phyloP scores from a whole-genome alignment of 2,888 invertebrate genomes.

The Ophion costatus region DNA sequence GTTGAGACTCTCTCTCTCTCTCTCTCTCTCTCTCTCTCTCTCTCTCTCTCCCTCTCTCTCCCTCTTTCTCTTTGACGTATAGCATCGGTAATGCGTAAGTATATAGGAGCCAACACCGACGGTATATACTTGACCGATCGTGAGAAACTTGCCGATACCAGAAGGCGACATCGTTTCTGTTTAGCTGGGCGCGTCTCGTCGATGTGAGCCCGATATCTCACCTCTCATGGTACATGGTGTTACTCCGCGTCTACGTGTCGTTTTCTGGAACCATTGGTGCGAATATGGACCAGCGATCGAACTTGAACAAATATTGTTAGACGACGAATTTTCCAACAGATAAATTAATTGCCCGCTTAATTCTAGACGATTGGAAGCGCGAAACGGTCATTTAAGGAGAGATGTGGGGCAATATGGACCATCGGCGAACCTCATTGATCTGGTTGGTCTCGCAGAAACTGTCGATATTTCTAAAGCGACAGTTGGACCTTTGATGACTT shows the following conservation, averaged over 20 bases:
- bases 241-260: background rate
- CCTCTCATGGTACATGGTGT: slow-evolving; percentile 31
- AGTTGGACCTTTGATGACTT: no score
- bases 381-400: no score
- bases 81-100: slow-evolving; percentile 61
- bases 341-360: no score
- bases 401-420: no score
- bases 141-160: slow-evolving; percentile 58
- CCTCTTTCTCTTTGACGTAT: slow-evolving; percentile 49
- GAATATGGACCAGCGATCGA: slow-evolving; percentile 1
- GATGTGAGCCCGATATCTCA: slow-evolving; percentile 52
- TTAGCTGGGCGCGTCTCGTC: slow-evolving; percentile 42
- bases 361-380: no score
- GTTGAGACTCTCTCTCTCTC: slow-evolving; percentile 17
- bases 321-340: background rate
- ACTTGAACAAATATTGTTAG: no score
- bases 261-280: background rate
- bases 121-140: slow-evolving; percentile 61
- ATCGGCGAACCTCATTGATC: no score
- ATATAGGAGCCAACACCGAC: slow-evolving; percentile 34
- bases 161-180: slow-evolving; percentile 54
- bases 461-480: no score
- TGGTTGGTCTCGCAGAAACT: no score
- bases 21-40: background rate
- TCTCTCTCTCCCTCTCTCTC: slow-evolving; percentile 25